Evolutionary conservation across 2,797 vertebrate genomes (phyloP).

Genomic region (Rhincodon typus): DNA sequence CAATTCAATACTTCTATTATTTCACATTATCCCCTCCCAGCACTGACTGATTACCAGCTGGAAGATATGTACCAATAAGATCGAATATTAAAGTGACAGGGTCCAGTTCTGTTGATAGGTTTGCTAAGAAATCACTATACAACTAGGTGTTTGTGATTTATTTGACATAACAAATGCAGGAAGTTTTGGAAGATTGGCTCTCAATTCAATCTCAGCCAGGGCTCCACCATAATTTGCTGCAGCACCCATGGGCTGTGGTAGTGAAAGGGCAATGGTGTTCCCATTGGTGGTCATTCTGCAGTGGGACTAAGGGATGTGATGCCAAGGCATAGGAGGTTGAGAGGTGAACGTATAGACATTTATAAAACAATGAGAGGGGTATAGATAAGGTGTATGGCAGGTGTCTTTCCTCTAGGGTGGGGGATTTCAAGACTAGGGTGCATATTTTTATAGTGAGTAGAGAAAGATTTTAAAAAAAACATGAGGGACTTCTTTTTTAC

Average conservation of each 20-base stretch:
- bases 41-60: neutral
- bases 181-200: neutral
- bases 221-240: too few relatives aligned
- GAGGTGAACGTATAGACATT: too few relatives aligned
- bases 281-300: neutral
- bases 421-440: too few relatives aligned
- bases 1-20: neutral
- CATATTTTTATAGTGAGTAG: too few relatives aligned
- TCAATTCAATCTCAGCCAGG: neutral
- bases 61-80: neutral
- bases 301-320: neutral
- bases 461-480: too few relatives aligned
- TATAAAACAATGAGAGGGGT: too few relatives aligned
- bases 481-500: too few relatives aligned
- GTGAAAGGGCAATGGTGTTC: neutral
- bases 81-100: neutral
- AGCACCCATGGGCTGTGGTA: neutral
- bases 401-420: too few relatives aligned
- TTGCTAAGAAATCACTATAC: neutral
- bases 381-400: too few relatives aligned
- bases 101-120: neutral
- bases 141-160: neutral
- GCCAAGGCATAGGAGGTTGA: neutral
- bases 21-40: too few relatives aligned
- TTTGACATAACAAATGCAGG: neutral